Conservation (phyloP, 2,888 invertebrate genomes). For the Muschampia plurimacula region DNA sequence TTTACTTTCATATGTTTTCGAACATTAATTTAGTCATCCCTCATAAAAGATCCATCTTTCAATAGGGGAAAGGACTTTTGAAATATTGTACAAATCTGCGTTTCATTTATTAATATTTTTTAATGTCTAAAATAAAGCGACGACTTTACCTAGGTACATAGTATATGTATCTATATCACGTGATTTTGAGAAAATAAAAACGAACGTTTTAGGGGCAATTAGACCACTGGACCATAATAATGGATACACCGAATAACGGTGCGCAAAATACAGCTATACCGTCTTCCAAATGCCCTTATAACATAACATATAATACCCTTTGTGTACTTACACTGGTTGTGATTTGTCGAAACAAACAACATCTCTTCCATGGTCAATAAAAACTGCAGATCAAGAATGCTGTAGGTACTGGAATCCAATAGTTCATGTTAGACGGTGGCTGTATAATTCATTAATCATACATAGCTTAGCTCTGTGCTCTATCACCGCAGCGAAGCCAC, state of each 20-base stretch:
- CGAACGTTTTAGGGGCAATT: too few species aligned
- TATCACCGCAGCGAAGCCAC: constrained; percentile 84
- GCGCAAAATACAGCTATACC: too few species aligned
- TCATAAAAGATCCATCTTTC: constrained; percentile 22
- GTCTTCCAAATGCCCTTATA: too few species aligned
- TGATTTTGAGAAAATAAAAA: not conserved
- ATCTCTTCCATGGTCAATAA: not conserved
- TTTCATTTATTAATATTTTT: not conserved
- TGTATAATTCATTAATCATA: constrained; percentile 75
- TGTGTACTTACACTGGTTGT: too few species aligned
- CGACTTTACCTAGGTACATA: not conserved
- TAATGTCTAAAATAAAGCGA: not conserved
- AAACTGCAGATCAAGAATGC: not conserved
- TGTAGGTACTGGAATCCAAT: constrained; percentile 64
- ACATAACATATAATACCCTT: too few species aligned
- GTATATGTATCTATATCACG: not conserved
- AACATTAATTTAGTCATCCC: constrained; percentile 49
- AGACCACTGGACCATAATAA: too few species aligned
- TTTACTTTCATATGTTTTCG: constrained; percentile 48
- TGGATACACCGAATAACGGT: too few species aligned
- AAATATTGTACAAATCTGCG: not conserved
- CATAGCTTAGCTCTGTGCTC: constrained; percentile 59
- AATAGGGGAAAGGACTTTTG: not conserved
- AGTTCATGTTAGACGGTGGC: constrained; percentile 70
- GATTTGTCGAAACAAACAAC: not conserved